Evolutionary conservation across 2,797 vertebrate species (phyloP), one percentile per base, ranked within the genome.

Genomic region (Chloroceryle amazona): DNA sequence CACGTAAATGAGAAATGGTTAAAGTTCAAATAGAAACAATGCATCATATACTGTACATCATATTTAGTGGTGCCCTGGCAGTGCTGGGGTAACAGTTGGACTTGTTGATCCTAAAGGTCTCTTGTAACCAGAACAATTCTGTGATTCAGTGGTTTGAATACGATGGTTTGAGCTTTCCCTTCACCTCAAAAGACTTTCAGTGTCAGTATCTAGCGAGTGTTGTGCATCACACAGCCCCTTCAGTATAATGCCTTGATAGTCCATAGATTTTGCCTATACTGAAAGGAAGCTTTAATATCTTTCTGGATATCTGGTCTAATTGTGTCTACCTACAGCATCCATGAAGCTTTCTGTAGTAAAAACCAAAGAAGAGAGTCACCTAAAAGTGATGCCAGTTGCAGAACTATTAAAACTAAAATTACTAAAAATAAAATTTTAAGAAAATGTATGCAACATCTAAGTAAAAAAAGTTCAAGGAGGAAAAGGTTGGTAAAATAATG

Each of bases 141-240:
- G n/a, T n/a, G 19, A 55, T 55, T n/a, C 31, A n/a, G 37, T 37
- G 37, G 37, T 37, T 37, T 37, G 37, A 37, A 21, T 26, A 39
- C 14, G 76, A 21, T 0, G 1, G 19, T 71, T 33, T 55, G 62
- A 72, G 11, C 13, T 71, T 65, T 61, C 22, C 33, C 65, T 84
- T 82, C 42, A 46, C 25, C 2, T 4, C 29, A n/a, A 58, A 72
- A 15, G 44, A 75, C 54, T 79, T 67, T 33, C 22, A 78, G 10
- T 13, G 11, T 44, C 78, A 35, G 0, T 61, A 75, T 18, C 13
- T 26, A 79, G 13, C 0, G 0, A 65, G 15, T 14, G 10, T 5
- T 84, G 2, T 10, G 41, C 6, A 11, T 9, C 35, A 54, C 7
- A 6, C 13, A 95, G 57, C 29, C 7, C 22, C 15, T 60, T 52